Evolutionary conservation across 35 echinoderm and acorn worm species (phyloP).

Genomic region (Stichopus chloronotus): DNA sequence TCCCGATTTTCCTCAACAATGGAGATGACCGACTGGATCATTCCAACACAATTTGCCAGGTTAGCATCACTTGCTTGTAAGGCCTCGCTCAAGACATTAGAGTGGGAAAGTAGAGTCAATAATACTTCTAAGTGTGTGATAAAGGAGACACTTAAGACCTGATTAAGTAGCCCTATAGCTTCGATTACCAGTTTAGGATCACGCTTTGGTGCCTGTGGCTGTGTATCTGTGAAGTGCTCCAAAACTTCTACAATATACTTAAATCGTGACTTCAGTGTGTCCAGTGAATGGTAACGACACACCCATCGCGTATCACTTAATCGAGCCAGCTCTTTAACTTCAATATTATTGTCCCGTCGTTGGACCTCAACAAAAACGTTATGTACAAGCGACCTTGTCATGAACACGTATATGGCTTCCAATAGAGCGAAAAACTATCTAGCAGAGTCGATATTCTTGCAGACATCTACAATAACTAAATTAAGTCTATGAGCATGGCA

Average conservation of each 20-base stretch:
- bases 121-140: slow-evolving; percentile 33
- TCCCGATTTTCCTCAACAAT: slow-evolving; percentile 22
- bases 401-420: slow-evolving; percentile 21
- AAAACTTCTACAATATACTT: slow-evolving; percentile 50
- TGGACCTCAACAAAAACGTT: slow-evolving; percentile 22
- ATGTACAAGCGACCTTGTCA: slow-evolving; percentile 14
- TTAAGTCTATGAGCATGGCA: slow-evolving; percentile 50
- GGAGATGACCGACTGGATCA: slow-evolving; percentile 52
- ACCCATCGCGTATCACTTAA: slow-evolving; percentile 56
- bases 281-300: slow-evolving; percentile 45
- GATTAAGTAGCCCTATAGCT: slow-evolving; percentile 43
- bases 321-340: slow-evolving; percentile 39
- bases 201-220: slow-evolving; percentile 27
- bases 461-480: slow-evolving; percentile 27
- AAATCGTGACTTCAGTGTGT: slow-evolving; percentile 32
- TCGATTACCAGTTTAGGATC: slow-evolving; percentile 56
- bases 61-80: slow-evolving; percentile 51
- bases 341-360: neutral
- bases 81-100: slow-evolving; percentile 26
- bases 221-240: slow-evolving; percentile 46
- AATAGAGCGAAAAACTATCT: slow-evolving; percentile 10
- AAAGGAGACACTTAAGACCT: slow-evolving; percentile 24
- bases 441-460: slow-evolving; percentile 14
- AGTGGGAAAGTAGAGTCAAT: slow-evolving; percentile 33
- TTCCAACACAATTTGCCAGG: slow-evolving; percentile 33